Conservation (phyloP, 2,797 vertebrate species). For the Sebastolobus alascanus region DNA sequence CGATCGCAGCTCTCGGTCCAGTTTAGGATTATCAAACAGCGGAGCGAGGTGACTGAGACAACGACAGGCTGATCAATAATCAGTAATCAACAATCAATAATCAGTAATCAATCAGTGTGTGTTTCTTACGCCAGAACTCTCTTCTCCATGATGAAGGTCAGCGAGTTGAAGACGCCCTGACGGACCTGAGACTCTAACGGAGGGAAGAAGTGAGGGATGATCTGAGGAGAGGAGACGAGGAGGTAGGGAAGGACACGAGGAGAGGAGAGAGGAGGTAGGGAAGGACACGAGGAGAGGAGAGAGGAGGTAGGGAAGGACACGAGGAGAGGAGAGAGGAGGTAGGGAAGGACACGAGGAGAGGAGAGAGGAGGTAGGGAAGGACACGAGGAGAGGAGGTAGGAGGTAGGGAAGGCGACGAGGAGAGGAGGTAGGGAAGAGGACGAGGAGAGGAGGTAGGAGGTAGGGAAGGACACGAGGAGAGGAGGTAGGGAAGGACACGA, state of each 20-base stretch:
- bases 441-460: too few relatives aligned
- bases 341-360: too few relatives aligned
- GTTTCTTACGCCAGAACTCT: conserved; percentile 94
- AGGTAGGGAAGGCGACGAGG: too few relatives aligned
- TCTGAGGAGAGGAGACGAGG: conserved; percentile 79
- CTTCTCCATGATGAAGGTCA: conserved; percentile 98
- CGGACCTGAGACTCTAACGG: conserved; percentile 92
- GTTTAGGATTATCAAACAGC: conserved; percentile 97
- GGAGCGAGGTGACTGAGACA: conserved; percentile 91
- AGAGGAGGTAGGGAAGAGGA: too few relatives aligned
- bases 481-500: too few relatives aligned
- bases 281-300: conserved; percentile 75
- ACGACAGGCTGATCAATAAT: not conserved
- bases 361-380: too few relatives aligned
- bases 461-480: too few relatives aligned
- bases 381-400: too few relatives aligned
- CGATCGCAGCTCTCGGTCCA: conserved; percentile 95
- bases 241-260: not conserved
- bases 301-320: conserved; percentile 86
- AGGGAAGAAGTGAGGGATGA: conserved; percentile 96
- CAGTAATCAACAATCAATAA: conserved; percentile 60
- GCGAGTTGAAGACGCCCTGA: conserved; percentile 95
- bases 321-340: too few relatives aligned
- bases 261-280: too few relatives aligned
- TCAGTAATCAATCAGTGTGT: not conserved